Conservation (phyloP, 2,797 vertebrate genomes). For the Epinephelus awoara region DNA sequence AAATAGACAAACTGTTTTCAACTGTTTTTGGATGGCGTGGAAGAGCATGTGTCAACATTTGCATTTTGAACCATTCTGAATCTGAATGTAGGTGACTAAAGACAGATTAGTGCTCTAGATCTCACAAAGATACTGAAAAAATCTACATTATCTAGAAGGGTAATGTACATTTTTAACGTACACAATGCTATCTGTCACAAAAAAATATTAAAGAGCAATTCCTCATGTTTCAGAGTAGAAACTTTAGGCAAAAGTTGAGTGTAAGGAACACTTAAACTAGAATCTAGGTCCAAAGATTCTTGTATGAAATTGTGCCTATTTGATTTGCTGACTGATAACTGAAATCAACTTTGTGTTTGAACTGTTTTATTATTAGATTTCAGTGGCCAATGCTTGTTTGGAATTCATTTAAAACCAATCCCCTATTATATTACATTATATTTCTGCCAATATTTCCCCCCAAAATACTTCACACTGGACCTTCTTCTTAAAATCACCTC, state of each 20-base stretch:
- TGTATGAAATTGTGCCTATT: not conserved
- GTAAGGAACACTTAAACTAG: not conserved
- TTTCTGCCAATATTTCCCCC: too few relatives aligned
- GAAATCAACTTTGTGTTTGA: not conserved
- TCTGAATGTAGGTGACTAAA: not conserved
- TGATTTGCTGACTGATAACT: constrained; percentile 3
- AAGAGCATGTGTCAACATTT: not conserved
- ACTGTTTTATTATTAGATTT: not conserved
- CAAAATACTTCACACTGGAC: too few relatives aligned
- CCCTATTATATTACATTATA: too few relatives aligned
- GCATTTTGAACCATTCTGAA: not conserved
- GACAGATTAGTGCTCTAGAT: not conserved
- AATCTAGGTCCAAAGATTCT: not conserved
- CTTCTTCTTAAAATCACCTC: not conserved
- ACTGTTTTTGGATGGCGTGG: not conserved
- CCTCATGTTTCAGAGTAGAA: not conserved
- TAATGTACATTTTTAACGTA: not conserved
- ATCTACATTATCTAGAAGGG: not conserved
- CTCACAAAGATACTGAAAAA: not conserved
- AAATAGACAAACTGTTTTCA: not conserved
- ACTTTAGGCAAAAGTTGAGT: too few relatives aligned
- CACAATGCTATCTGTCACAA: not conserved
- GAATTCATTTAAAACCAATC: constrained; percentile 3
- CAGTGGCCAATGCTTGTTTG: not conserved
- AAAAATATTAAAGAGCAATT: not conserved